Evolutionary conservation across 2,113 vertebrate species (phyloP).

Genomic region (Vulpes vulpes): DNA sequence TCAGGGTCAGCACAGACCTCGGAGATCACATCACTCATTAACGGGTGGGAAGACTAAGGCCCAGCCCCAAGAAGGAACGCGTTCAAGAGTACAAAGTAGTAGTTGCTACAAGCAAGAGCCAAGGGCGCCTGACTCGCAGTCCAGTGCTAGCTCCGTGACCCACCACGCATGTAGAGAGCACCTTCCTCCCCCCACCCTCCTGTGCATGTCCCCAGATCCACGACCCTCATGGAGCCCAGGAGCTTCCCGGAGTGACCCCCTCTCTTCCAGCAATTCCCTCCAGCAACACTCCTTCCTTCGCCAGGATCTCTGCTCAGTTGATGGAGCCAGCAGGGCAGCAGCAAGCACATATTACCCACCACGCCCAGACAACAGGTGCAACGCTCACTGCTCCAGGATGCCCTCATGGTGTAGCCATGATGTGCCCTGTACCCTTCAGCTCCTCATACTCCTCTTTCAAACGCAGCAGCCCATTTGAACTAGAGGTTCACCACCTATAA

Average conservation of each 20-base stretch:
- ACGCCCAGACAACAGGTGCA: background rate
- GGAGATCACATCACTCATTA: background rate
- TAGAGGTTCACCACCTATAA: background rate
- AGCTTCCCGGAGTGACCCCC: background rate
- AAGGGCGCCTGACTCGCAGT: background rate
- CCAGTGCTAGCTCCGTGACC: background rate
- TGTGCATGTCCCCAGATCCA: background rate
- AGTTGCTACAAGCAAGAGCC: background rate
- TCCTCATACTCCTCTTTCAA: background rate
- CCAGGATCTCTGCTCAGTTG: background rate
- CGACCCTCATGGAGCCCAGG: background rate
- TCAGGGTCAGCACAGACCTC: background rate
- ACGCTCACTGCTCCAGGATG: background rate
- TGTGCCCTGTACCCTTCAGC: background rate
- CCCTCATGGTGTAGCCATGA: background rate
- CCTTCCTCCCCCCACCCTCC: background rate
- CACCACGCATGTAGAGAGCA: background rate
- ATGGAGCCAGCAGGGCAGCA: background rate
- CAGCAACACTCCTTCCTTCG: background rate
- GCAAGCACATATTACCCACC: background rate
- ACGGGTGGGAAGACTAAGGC: background rate
- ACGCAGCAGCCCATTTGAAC: background rate
- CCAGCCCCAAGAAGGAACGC: background rate
- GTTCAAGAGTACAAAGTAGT: background rate
- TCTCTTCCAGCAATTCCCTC: background rate